A percentile compares a stretch with the other conserved stretches of the same genome.
Conservation (phyloP, 2,797 vertebrate genomes). For the Zenarchopterus dispar region DNA sequence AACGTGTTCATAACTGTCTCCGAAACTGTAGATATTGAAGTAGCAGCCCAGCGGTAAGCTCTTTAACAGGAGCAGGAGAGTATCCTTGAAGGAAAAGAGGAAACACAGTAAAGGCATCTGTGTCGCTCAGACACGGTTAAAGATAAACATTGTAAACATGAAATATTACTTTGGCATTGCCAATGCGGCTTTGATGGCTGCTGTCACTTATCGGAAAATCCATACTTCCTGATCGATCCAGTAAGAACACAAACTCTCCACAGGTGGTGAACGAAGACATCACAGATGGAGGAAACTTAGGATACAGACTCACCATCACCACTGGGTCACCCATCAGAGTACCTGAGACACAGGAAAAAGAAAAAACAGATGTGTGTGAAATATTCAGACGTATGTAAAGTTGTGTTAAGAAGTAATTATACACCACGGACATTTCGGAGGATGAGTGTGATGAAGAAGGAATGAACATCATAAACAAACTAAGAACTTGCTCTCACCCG, state of each 20-base stretch:
- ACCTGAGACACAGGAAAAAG: constrained; percentile 58
- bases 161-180: constrained; percentile 86
- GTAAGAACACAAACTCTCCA: constrained; percentile 88
- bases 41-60: constrained; percentile 89
- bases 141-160: too few species aligned
- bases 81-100: constrained; percentile 65
- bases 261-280: constrained; percentile 51
- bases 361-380: too few species aligned
- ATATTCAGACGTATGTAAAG: too few species aligned
- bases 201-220: constrained; percentile 13
- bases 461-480: too few species aligned
- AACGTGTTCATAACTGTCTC: constrained; percentile 38
- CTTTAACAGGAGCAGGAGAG: constrained; percentile 89
- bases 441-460: background rate
- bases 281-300: constrained; percentile 76
- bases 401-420: too few species aligned
- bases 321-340: constrained; percentile 83
- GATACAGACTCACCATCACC: constrained; percentile 88
- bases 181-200: constrained; percentile 59
- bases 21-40: constrained; percentile 90
- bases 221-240: constrained; percentile 90
- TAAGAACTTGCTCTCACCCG: constrained; percentile 74
- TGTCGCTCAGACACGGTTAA: too few species aligned
- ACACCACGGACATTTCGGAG: too few species aligned
- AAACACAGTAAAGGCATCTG: background rate